Evolutionary conservation across 1,140 invertebrate species (phyloP).

Genomic region (Ctenoplectra terminalis): DNA sequence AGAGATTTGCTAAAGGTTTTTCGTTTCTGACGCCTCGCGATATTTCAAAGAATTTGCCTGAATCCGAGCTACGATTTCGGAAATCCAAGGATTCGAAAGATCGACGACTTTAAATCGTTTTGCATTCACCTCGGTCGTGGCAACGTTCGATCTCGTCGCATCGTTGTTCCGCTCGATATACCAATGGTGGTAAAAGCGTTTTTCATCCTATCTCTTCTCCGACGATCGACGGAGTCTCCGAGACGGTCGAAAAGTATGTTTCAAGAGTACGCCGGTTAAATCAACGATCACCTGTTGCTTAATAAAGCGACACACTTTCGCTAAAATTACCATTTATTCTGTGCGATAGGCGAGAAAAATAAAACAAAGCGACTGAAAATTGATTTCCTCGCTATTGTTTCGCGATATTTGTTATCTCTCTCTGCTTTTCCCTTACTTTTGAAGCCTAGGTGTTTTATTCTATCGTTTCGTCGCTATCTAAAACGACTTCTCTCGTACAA

Average conservation of each 20-base stretch:
- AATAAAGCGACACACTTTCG: constrained; percentile 38
- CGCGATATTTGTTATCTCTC: too few species aligned
- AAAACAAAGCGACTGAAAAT: neutral
- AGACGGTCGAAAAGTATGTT: too few species aligned
- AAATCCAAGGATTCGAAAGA: constrained; percentile 32
- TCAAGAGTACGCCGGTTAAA: too few species aligned
- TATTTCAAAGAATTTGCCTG: constrained; percentile 43
- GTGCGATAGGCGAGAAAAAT: too few species aligned
- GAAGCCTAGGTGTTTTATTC: constrained; percentile 7
- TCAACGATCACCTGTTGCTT: constrained; percentile 63
- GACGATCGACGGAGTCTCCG: too few species aligned
- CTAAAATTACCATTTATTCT: constrained; percentile 53
- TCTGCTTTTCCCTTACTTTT: too few species aligned
- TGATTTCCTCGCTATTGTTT: neutral
- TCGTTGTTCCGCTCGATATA: neutral
- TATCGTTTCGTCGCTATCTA: constrained; percentile 37
- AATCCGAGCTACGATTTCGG: neutral
- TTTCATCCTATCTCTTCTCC: too few species aligned
- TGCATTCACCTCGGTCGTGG: constrained; percentile 1
- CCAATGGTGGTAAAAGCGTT: too few species aligned
- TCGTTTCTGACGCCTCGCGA: too few species aligned
- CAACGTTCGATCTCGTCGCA: neutral
- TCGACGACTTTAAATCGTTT: constrained; percentile 46
- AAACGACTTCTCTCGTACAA: constrained; percentile 40
- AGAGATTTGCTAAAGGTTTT: constrained; percentile 48